Evolutionary conservation across 2,888 invertebrate species (phyloP).

Genomic region (Scelioninae gen. 2): DNA sequence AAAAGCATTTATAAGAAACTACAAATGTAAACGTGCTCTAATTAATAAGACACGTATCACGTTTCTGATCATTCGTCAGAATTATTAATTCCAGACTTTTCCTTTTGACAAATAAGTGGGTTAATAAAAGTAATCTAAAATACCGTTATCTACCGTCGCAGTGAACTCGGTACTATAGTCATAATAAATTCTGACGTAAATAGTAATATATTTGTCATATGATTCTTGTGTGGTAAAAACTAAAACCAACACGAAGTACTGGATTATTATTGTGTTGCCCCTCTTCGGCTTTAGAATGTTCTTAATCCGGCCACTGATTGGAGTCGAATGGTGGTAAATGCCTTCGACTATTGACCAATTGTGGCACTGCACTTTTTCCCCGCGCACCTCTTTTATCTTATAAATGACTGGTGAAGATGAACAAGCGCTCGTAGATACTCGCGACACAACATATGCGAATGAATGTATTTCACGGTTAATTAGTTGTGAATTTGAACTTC

Average conservation of each 20-base stretch:
- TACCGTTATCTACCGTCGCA: neutral
- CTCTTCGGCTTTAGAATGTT: slow-evolving; percentile 38
- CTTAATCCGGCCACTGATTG: slow-evolving; percentile 62
- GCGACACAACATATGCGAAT: slow-evolving; percentile 43
- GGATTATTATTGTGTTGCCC: slow-evolving; percentile 64
- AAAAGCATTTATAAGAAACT: too few species aligned
- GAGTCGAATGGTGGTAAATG: slow-evolving; percentile 58
- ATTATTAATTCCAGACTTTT: too few species aligned
- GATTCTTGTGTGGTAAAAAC: slow-evolving; percentile 22
- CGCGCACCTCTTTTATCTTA: slow-evolving; percentile 52
- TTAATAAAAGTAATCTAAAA: slow-evolving; percentile 16
- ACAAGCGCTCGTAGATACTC: slow-evolving; percentile 52
- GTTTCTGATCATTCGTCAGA: too few species aligned
- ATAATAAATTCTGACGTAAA: slow-evolving; percentile 25
- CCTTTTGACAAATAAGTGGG: neutral
- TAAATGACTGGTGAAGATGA: slow-evolving; percentile 54
- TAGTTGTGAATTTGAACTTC: slow-evolving; percentile 20
- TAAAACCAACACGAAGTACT: slow-evolving; percentile 38
- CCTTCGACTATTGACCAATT: slow-evolving; percentile 61
- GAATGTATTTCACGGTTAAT: slow-evolving; percentile 12
- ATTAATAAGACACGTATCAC: too few species aligned
- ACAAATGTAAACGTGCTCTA: too few species aligned
- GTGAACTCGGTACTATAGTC: slow-evolving; percentile 3
- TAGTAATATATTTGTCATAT: slow-evolving; percentile 13
- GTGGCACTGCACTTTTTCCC: slow-evolving; percentile 56